phyloP scores from a whole-genome alignment of 2,888 invertebrate species.

The Drosophila tanythrix region DNA sequence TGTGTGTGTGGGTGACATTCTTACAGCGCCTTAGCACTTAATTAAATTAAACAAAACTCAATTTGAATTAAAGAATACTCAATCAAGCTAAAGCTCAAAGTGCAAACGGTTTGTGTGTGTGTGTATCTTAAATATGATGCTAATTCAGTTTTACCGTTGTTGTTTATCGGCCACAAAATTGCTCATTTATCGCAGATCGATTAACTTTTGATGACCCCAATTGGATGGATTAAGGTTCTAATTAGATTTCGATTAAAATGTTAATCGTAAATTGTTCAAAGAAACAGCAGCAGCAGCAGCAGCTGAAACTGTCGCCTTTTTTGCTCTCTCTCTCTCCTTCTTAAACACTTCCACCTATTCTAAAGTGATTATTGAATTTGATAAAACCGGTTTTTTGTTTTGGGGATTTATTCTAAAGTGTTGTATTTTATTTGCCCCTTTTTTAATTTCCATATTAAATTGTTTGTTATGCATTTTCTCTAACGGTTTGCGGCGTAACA shows the following conservation, averaged over 20 bases:
- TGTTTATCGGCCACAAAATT: constrained; percentile 25
- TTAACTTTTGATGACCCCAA: constrained; percentile 35
- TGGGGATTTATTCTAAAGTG: neutral
- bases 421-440: constrained; percentile 4
- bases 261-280: constrained; percentile 21
- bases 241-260: constrained; percentile 6
- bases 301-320: constrained; percentile 24
- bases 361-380: constrained; percentile 1
- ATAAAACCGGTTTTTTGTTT: constrained; percentile 16
- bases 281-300: neutral
- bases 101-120: constrained; percentile 21
- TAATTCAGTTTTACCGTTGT: constrained; percentile 31
- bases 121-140: constrained; percentile 9
- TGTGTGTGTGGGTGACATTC: constrained; percentile 47
- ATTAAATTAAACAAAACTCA: constrained; percentile 56
- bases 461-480: constrained; percentile 26
- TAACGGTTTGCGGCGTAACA: constrained; percentile 42
- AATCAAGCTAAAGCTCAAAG: constrained; percentile 46
- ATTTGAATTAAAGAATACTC: constrained; percentile 34
- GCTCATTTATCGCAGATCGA: constrained; percentile 30
- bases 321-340: neutral
- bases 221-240: constrained; percentile 19
- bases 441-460: constrained; percentile 50
- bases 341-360: neutral
- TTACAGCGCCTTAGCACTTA: constrained; percentile 47